Percentiles rank a stretch among this genome's conserved stretches.
Conservation (phyloP, 2,888 invertebrate genomes). For the Neria commutata region DNA sequence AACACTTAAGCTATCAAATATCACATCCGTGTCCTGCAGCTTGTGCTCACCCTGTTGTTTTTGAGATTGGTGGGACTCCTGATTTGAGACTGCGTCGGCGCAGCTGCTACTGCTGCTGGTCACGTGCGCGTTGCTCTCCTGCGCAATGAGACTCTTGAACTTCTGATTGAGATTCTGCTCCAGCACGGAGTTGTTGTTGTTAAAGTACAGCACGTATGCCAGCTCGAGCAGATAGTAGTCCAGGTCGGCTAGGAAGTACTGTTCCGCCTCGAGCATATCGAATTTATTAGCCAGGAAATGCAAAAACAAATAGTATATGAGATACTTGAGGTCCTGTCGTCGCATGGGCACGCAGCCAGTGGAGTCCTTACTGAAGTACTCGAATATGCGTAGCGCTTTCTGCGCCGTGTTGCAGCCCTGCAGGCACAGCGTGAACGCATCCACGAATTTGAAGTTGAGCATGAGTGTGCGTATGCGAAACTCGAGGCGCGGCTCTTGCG, state of each 20-base stretch:
- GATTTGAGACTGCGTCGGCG: too few relatives aligned
- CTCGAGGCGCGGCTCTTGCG: constrained; percentile 51
- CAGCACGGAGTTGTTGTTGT: constrained; percentile 57
- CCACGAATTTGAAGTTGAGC: constrained; percentile 61
- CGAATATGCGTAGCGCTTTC: constrained; percentile 59
- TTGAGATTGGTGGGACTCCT: constrained; percentile 35
- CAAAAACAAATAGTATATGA: constrained; percentile 59
- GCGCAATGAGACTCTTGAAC: constrained; percentile 53
- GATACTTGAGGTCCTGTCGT: constrained; percentile 59
- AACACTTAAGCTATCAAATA: constrained; percentile 60
- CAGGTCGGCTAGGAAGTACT: constrained; percentile 59
- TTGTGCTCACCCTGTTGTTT: constrained; percentile 35
- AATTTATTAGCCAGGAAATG: constrained; percentile 57
- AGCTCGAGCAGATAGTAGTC: constrained; percentile 61
- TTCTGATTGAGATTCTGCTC: constrained; percentile 58
- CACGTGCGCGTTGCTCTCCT: constrained; percentile 23
- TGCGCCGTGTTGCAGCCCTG: constrained; percentile 49
- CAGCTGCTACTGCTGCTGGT: background rate
- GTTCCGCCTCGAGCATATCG: constrained; percentile 57
- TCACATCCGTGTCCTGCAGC: constrained; percentile 58
- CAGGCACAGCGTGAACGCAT: constrained; percentile 59
- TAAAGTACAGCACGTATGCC: constrained; percentile 61
- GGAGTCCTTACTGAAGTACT: constrained; percentile 62
- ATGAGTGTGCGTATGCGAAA: constrained; percentile 60
- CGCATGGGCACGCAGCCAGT: constrained; percentile 60